Base-by-base conservation (phyloP, 2,113 vertebrate species). In the Baryphthengus martii region DNA sequence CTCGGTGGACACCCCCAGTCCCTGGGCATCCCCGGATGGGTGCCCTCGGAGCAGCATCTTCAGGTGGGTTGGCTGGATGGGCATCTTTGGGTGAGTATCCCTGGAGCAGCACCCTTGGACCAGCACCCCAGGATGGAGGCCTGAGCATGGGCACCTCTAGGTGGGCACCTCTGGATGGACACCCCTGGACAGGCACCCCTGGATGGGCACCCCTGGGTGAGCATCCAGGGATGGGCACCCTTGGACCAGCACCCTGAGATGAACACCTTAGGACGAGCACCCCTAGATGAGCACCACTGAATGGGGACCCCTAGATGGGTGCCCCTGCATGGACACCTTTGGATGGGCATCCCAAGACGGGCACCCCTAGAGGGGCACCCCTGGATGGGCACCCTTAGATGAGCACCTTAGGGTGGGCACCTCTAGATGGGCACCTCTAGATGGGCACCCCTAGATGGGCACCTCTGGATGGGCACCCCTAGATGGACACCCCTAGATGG, bases 141-240 rank as follows among this genome's bases (percentile, higher is more conserved):
- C n/a, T n/a, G n/a, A n/a, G n/a, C n/a, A n/a, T n/a, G 47, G 2
- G 12, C 13, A 59, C 7, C 26, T 16, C 39, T 18, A 2, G 3
- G 26, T 37, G 26, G 5, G 4, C 13, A 50, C 1, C 50, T 16
- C 7, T 8, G 3, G 6, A 28, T 15, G 13, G 6, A 2, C 3
- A 24, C 15, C 23, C 11, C 10, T 7, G 3, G 24, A 8, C 14
- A 26, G 4, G 24, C 10, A 15, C 6, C n/a, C 31, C n/a, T 10
- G 1, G 6, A 15, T 33, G 13, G 3, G 50, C 3, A 24, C 15
- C 23, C 11, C 10, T 7, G 3, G 24, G 10, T 17, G 33, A 3
- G 24, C 10, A 15, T 5, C n/a, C 31, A 28, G 8, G 1, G 6
- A 15, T 33, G 13, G 3, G 50, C n/a, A n/a, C n/a, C n/a, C 49